These are phyloP conservation scores for Acholoe squamosa DNA, from an alignment of 2,888 invertebrate genomes.

Conservation along the genomic window DNA sequence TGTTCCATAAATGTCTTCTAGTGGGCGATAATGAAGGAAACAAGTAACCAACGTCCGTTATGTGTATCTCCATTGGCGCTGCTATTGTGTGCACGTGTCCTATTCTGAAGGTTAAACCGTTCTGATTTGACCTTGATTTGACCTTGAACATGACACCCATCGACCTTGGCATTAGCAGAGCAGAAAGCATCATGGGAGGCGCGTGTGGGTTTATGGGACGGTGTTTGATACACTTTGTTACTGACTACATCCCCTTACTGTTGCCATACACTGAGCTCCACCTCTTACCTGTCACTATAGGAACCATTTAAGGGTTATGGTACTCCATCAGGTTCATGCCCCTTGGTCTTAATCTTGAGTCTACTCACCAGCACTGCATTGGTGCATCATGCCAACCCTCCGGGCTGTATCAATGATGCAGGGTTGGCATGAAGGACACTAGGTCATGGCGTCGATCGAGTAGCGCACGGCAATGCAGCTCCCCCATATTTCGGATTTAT, in stretches of 20 bases:
- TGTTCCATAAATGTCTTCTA: background rate
- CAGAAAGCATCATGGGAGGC: background rate
- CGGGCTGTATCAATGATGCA: no score
- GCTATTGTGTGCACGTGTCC: background rate
- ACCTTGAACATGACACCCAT: slow-evolving; percentile 49
- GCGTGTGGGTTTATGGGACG: background rate
- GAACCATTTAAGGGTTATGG: no score
- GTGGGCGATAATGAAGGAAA: slow-evolving; percentile 9
- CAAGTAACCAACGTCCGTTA: background rate
- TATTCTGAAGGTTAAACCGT: background rate
- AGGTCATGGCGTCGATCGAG: no score
- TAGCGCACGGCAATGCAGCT: no score
- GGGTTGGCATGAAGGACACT: no score
- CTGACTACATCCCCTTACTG: background rate
- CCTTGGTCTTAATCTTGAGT: no score
- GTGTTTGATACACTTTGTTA: background rate
- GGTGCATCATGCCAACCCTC: no score
- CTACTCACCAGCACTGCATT: no score
- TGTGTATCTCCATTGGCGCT: background rate
- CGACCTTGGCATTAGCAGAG: slow-evolving; percentile 7
- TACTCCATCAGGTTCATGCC: no score
- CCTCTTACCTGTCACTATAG: no score
- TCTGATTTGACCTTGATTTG: slow-evolving; percentile 52
- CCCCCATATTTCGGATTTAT: no score
- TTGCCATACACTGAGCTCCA: no score